These are phyloP conservation scores for Sylvilagus floridanus DNA, from an alignment of 2,797 vertebrate species.

Conservation along the genomic window DNA sequence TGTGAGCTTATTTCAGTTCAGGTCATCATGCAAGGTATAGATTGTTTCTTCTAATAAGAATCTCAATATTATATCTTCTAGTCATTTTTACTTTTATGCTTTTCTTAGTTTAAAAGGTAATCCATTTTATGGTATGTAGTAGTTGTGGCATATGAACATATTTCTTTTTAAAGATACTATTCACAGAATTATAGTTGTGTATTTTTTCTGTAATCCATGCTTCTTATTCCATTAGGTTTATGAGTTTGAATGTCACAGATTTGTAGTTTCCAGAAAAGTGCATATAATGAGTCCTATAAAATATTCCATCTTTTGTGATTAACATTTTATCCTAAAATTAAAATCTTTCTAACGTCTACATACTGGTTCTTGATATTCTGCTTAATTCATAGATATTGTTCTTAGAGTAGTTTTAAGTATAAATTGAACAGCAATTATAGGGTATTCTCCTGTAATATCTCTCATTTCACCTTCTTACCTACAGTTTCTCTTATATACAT, in stretches of 20 bases:
- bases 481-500: not conserved
- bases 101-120: not conserved
- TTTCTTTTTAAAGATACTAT: not conserved
- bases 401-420: not conserved
- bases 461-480: rapidly evolving
- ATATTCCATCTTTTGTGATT: not conserved
- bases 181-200: not conserved
- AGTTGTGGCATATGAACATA: not conserved
- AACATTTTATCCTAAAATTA: not conserved
- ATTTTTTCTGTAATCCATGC: not conserved
- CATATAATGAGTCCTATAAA: not conserved
- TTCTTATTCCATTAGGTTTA: not conserved
- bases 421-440: not conserved
- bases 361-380: not conserved
- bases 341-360: not conserved
- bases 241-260: not conserved
- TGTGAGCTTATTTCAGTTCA: not conserved
- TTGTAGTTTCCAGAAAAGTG: not conserved
- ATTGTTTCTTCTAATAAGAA: constrained; percentile 7
- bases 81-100: not conserved
- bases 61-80: not conserved
- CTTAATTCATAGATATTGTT: not conserved
- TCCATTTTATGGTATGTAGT: not conserved
- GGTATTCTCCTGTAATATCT: not conserved
- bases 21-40: not conserved